Base-by-base conservation (phyloP, 2,797 vertebrate genomes). In the Chaetodon trifasciatus region DNA sequence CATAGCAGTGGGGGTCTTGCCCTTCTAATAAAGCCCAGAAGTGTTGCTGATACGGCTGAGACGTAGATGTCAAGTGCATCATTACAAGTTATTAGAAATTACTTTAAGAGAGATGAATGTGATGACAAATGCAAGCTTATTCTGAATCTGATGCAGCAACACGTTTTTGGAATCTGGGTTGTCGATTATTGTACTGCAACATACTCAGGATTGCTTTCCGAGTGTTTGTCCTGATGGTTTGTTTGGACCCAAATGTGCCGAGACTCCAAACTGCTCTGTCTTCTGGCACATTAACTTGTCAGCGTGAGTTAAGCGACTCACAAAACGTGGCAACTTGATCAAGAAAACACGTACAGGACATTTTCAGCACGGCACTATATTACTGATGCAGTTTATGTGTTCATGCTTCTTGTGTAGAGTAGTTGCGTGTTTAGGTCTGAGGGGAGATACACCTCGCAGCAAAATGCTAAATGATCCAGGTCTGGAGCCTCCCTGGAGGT, bases 381-480 rank as follows among this genome's bases (percentile, higher is more conserved):
- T 42, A 10, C 69, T 21, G 40, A 28, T 72, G 52, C 71, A 19
- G 52, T 81, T 32, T 57, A 16, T 55, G 70, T 73, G 65, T 57
- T 71, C 19, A 7, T 52, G 61, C 53, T 4, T 65, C 24, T 53
- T 49, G 70, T 71, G 60, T 6, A 1, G 50, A 64, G 57, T 11
- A 17, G 19, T 35, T 71, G n/a, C 65, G 52, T 32, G 24, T 50
- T 58, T n/a, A 37, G 6, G 57, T 82, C 73, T 56, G 6, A 23
- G 40, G 62, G 73, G 62, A 82, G 73, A 42, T 37, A 13, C 53
- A 21, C 70, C 86, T 80, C 0, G 9, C 72, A 77, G 85, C 68
- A 10, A 68, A 76, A 67, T 56, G 56, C 81, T 76, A 82, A 92
- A 79, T 24, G 62, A 50, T 86, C 81, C 57, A 32, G 37, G 64